Percentiles rank a stretch among this genome's conserved stretches.
These are phyloP conservation scores for Passer montanus DNA, from an alignment of 2,113 vertebrate genomes.

Conservation along the genomic window DNA sequence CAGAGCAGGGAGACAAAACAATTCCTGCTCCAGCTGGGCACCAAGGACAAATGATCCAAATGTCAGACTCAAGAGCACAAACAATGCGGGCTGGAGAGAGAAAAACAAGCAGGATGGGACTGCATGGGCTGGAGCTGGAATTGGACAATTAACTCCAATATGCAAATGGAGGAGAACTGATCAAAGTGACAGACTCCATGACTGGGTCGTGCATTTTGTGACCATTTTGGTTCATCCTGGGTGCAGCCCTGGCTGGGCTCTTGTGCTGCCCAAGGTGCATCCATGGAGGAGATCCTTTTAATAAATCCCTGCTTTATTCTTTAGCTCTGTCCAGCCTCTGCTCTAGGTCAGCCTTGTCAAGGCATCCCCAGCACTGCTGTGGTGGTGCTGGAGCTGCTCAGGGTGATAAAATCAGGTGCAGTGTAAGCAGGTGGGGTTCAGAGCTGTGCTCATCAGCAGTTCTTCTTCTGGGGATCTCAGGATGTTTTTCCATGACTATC, in stretches of 20 bases:
- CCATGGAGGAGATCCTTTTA: neutral
- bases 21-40: neutral
- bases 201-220: fast-evolving
- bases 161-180: neutral
- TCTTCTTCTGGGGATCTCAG: neutral
- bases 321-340: neutral
- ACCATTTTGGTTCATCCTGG: neutral
- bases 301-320: neutral
- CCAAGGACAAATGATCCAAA: neutral
- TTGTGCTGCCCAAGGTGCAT: neutral
- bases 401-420: fast-evolving
- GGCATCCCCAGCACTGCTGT: neutral
- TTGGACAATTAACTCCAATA: neutral
- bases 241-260: neutral
- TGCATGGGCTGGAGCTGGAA: neutral
- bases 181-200: fast-evolving
- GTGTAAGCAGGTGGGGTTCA: neutral
- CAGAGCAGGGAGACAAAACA: neutral
- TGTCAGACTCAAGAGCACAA: neutral
- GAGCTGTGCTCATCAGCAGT: fast-evolving
- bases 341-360: neutral
- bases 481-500: neutral
- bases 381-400: neutral
- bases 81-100: fast-evolving
- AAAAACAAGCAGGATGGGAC: neutral